Conservation (phyloP, 2,888 invertebrate genomes). For the Meiosimyza platycephala region DNA sequence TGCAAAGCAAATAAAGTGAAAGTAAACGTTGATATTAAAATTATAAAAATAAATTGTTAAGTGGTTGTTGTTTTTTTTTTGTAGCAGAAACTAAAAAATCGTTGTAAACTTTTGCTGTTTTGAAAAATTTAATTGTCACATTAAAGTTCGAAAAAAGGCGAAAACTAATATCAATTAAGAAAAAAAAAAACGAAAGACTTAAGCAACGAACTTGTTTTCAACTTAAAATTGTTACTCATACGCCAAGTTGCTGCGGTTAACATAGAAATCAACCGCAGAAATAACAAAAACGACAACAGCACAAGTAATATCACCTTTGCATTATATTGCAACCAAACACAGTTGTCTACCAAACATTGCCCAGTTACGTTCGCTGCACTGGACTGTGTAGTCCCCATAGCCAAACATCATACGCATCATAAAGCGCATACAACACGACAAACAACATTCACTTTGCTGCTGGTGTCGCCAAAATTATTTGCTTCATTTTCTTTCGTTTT, state of each 20-base stretch:
- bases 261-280: neutral
- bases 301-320: neutral
- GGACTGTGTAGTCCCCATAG: too few relatives aligned
- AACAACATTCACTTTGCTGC: constrained; percentile 34
- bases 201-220: constrained; percentile 16
- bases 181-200: constrained; percentile 19
- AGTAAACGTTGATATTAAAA: neutral
- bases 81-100: too few relatives aligned
- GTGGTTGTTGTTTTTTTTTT: too few relatives aligned
- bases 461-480: neutral
- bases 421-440: neutral
- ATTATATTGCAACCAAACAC: constrained; percentile 27
- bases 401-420: too few relatives aligned
- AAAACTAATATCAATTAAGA: neutral
- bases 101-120: too few relatives aligned
- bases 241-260: neutral
- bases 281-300: constrained; percentile 17
- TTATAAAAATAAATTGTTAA: too few relatives aligned
- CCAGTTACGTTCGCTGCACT: neutral
- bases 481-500: neutral
- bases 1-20: constrained; percentile 6
- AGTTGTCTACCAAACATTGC: neutral
- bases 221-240: constrained; percentile 2
- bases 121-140: too few relatives aligned
- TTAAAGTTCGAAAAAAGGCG: too few relatives aligned